Conservation (phyloP, 2,888 invertebrate species). For the Rosalia funebris region DNA sequence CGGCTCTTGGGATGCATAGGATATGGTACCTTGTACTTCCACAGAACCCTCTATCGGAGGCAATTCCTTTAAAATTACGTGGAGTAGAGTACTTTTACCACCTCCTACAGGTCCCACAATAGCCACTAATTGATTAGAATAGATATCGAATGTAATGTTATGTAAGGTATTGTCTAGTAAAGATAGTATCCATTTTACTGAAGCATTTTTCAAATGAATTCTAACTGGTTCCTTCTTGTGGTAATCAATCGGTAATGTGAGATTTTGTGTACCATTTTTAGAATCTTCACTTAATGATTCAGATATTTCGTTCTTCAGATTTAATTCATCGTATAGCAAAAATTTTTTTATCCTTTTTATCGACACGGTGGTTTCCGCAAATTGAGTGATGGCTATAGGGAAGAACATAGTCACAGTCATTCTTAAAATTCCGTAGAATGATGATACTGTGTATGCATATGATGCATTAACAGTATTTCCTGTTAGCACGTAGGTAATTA, state of each 20-base stretch:
- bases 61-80: constrained; percentile 75
- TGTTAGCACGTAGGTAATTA: constrained; percentile 78
- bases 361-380: constrained; percentile 70
- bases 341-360: constrained; percentile 68
- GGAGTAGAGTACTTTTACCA: constrained; percentile 69
- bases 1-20: constrained; percentile 86
- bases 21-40: constrained; percentile 73
- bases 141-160: constrained; percentile 72
- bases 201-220: constrained; percentile 62
- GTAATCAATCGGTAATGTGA: not conserved
- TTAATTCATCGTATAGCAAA: constrained; percentile 58
- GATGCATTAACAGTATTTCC: constrained; percentile 69
- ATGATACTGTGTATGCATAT: constrained; percentile 78
- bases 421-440: constrained; percentile 79
- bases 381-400: constrained; percentile 72
- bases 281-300: not conserved
- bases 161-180: constrained; percentile 63
- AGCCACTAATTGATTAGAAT: constrained; percentile 68
- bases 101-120: constrained; percentile 73
- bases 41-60: constrained; percentile 72
- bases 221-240: constrained; percentile 10
- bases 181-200: constrained; percentile 72
- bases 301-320: not conserved
- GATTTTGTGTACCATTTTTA: not conserved
- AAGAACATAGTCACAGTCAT: constrained; percentile 72